Conservation (phyloP, 2,113 vertebrate genomes). For the Hemichromis elongatus region DNA sequence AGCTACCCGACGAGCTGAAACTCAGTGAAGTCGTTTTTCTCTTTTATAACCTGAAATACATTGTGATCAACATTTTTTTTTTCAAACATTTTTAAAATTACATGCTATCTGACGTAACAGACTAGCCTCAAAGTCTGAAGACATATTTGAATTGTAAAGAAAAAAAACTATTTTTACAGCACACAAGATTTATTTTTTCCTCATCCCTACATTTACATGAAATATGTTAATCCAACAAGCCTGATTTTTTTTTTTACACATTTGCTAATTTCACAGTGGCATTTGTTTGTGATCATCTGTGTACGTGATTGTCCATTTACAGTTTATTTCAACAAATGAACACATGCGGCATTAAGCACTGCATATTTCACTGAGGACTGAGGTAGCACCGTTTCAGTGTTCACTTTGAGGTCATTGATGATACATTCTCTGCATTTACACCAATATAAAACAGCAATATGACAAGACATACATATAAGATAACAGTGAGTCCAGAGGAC, state of each 20-base stretch:
- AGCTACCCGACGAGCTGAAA: background rate
- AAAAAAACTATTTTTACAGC: background rate
- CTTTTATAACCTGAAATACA: background rate
- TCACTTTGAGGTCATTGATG: slow-evolving; percentile 33
- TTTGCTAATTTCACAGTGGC: slow-evolving; percentile 34
- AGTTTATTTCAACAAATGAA: slow-evolving; percentile 40
- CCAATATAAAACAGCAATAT: slow-evolving; percentile 48
- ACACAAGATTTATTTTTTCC: slow-evolving; percentile 63
- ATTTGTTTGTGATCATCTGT: slow-evolving; percentile 35
- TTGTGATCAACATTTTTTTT: background rate
- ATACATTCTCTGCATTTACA: slow-evolving; percentile 57
- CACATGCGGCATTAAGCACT: slow-evolving; percentile 34
- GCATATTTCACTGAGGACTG: slow-evolving; percentile 60
- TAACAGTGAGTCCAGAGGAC: slow-evolving; percentile 35
- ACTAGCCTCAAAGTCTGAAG: background rate
- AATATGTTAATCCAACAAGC: slow-evolving; percentile 44
- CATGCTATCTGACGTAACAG: background rate
- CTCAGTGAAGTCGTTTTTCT: background rate
- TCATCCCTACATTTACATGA: slow-evolving; percentile 56
- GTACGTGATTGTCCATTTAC: slow-evolving; percentile 63
- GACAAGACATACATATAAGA: slow-evolving; percentile 11
- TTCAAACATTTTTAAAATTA: background rate
- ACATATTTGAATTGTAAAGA: background rate
- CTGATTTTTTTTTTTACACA: background rate
- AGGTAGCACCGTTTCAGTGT: slow-evolving; percentile 67